These are phyloP conservation scores for Chauna torquata DNA, from an alignment of 2,113 vertebrate species.

Conservation along the genomic window DNA sequence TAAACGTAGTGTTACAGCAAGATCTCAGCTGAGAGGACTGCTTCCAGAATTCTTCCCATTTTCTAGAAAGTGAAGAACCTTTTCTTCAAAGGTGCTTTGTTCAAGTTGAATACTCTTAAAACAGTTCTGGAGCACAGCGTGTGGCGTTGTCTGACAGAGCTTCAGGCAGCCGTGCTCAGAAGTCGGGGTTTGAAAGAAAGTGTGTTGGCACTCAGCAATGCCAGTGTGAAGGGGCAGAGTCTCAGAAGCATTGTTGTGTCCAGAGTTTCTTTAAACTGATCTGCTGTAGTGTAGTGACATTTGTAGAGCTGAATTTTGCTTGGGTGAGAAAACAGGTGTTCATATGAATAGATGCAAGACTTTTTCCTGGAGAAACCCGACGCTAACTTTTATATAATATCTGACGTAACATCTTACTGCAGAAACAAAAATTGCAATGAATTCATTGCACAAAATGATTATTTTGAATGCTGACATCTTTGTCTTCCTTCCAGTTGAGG, in stretches of 20 bases:
- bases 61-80: neutral
- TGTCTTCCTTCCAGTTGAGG: slow-evolving; percentile 45
- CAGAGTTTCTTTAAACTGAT: neutral
- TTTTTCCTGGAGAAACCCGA: neutral
- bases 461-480: neutral
- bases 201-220: fast-evolving
- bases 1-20: neutral
- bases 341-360: fast-evolving
- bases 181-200: neutral
- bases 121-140: neutral
- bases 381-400: fast-evolving
- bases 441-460: neutral
- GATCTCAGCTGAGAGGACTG: neutral
- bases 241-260: fast-evolving
- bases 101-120: fast-evolving
- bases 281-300: fast-evolving
- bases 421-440: neutral
- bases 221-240: neutral
- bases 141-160: neutral
- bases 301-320: neutral
- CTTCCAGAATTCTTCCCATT: neutral
- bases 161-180: neutral
- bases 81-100: neutral
- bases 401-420: neutral
- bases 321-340: neutral